These are phyloP conservation scores for Regulus satrapa DNA, from an alignment of 2,113 vertebrate species.

Conservation along the genomic window DNA sequence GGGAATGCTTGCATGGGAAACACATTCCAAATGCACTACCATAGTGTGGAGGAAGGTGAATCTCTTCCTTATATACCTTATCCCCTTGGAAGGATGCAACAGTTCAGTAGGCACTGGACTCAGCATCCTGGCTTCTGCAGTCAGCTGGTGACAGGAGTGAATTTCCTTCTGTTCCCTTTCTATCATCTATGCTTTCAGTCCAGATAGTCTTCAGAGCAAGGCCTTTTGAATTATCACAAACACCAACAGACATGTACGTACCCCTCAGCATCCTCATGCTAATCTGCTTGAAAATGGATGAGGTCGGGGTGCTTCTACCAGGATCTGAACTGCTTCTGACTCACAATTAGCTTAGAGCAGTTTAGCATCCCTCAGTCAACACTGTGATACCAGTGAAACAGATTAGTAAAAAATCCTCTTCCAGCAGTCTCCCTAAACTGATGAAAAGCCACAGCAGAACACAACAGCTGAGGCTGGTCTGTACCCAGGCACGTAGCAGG, in stretches of 20 bases:
- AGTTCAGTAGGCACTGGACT: background rate
- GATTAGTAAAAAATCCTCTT: background rate
- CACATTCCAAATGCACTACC: background rate
- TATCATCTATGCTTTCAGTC: background rate
- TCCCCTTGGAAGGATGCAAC: background rate
- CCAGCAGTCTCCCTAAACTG: background rate
- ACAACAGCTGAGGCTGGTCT: background rate
- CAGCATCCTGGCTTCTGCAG: background rate
- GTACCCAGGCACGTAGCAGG: background rate
- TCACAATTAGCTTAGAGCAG: background rate
- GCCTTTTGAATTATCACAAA: background rate
- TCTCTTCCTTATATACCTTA: background rate
- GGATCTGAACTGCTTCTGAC: background rate
- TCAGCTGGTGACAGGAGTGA: background rate
- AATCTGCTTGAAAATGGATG: background rate
- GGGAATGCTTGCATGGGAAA: background rate
- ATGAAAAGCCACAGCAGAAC: background rate
- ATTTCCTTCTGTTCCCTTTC: background rate
- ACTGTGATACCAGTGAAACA: background rate
- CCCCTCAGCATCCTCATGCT: background rate
- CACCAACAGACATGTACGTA: rapidly evolving
- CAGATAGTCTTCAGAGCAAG: background rate
- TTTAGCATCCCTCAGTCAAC: background rate
- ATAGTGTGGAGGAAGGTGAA: background rate
- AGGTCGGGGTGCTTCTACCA: background rate